Base-by-base conservation (phyloP, 2,888 invertebrate genomes). In the Eudasyphora cyanicolor region DNA sequence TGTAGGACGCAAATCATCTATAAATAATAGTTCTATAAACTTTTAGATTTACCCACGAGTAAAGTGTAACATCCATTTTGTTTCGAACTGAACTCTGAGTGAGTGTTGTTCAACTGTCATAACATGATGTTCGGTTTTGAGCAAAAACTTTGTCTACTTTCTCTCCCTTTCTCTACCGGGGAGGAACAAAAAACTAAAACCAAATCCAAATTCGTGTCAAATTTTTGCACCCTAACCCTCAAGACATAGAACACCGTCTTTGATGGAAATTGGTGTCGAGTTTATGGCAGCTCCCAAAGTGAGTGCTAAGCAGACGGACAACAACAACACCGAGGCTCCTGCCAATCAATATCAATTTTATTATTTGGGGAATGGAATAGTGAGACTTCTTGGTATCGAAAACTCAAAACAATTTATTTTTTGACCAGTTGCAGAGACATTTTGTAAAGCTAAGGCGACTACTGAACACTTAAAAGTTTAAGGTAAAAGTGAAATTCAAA, bases 331-430 rank as follows among this genome's bases (percentile, higher is more conserved):
- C n/a, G n/a, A 29, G 60, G 29, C 60, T n/a, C n/a, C 2, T 60
- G 60, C 60, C 60, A 60, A 60, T 60, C 60, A 60, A 60, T 60
- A 29, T 60, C 27, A 60, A n/a, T 27, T 49, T 29, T 60, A 32
- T 60, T 60, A 60, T 60, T 60, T 29, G n/a, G 60, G 60, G n/a
- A 60, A 60, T 60, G 32, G 29, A 60, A 14, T 24, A 32, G 4
- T 5, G 17, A 32, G 12, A 24, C 14, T 60, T 29, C 29, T 1
- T 2, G 60, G 8, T 10, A 60, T 29, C n/a, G n/a, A n/a, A n/a
- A n/a, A n/a, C n/a, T n/a, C n/a, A n/a, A n/a, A n/a, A n/a, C n/a
- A n/a, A n/a, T n/a, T n/a, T n/a, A n/a, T n/a, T n/a, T n/a, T n/a
- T n/a, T n/a, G n/a, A n/a, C n/a, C n/a, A n/a, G n/a, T n/a, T n/a